phyloP scores from a whole-genome alignment of 2,797 vertebrate species.

The Decapterus maruadsi region DNA sequence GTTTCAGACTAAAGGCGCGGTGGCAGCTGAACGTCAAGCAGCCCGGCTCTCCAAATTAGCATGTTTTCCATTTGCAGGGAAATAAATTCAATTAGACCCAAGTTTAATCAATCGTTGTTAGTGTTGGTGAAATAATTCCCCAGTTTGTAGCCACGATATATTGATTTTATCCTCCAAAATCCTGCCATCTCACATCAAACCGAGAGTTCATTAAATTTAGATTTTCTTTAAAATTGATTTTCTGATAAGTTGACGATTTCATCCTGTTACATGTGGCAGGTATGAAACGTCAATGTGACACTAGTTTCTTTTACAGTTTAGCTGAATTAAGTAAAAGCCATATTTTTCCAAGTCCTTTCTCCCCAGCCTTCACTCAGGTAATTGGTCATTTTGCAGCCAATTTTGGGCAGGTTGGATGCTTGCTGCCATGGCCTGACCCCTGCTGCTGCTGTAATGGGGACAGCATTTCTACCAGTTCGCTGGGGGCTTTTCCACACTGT shows the following conservation, averaged over 20 bases:
- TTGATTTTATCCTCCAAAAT: conserved; percentile 28
- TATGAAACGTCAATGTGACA: conserved; percentile 66
- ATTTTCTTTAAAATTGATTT: conserved; percentile 65
- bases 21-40: conserved; percentile 95
- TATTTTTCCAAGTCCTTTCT: conserved; percentile 82
- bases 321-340: conserved; percentile 87
- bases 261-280: conserved; percentile 50
- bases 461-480: conserved; percentile 80
- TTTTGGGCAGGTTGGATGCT: conserved; percentile 86
- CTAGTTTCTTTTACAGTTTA: conserved; percentile 84
- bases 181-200: conserved; percentile 50
- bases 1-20: conserved; percentile 84
- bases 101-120: conserved; percentile 91
- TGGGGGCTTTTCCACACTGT: conserved; percentile 77
- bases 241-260: conserved; percentile 62
- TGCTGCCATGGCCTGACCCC: conserved; percentile 86
- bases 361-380: conserved; percentile 82
- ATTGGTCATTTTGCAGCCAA: conserved; percentile 90
- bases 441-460: conserved; percentile 86
- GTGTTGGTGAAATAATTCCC: conserved; percentile 75
- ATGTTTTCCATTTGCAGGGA: conserved; percentile 92
- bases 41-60: conserved; percentile 92
- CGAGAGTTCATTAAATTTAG: conserved; percentile 42
- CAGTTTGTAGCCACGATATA: conserved; percentile 36
- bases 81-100: conserved; percentile 94